Evolutionary conservation across 1,140 invertebrate species (phyloP), one percentile per base, ranked within the genome.

Genomic region (Lineus longissimus): DNA sequence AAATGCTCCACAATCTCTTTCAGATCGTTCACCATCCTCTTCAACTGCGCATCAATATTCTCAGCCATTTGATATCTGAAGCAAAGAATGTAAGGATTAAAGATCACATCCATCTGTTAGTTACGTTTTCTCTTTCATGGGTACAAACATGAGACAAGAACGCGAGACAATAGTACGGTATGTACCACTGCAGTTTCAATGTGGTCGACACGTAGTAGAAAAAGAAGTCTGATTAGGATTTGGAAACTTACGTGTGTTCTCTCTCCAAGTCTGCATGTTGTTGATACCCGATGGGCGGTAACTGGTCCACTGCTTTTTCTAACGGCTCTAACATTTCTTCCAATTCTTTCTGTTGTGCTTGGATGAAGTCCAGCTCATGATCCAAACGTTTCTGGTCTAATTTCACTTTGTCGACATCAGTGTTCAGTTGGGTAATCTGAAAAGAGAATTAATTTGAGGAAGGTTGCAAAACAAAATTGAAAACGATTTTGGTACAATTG

Each of bases 1-100:
- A 97, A 82, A 78, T 95, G 92, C 75, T 95, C 92, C 62, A 97
- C 95, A 27, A 96, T 92, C 80, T 97, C 94, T 71, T 95, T 95
- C 51, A 97, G 80, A 82, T 97, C 93, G 76, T 95, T 91, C 0
- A 92, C 91, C 91, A 97, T 95, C 76, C 93, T 88, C 77, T 94
- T 92, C 59, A 97, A 79, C 78, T 97, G 94, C 0, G 91, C 91
- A 78, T 97, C 93, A 54, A 97, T 85, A 77, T 89, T 94, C 80
- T 96, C 93, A 0, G 93, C 89, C 71, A 95, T 81, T 62, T 89
- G 86, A 78, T 95, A 94, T 67, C 88, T 90, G 72, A 27, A 81
- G 73, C 55, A 11, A 51, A n/a, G n/a, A 36, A 36, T 36, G 15
- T 25, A 54, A n/a, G n/a, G n/a, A n/a, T n/a, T n/a, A n/a, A n/a